Evolutionary conservation across 2,888 invertebrate species (phyloP).

Genomic region (Toxonevra muliebris): DNA sequence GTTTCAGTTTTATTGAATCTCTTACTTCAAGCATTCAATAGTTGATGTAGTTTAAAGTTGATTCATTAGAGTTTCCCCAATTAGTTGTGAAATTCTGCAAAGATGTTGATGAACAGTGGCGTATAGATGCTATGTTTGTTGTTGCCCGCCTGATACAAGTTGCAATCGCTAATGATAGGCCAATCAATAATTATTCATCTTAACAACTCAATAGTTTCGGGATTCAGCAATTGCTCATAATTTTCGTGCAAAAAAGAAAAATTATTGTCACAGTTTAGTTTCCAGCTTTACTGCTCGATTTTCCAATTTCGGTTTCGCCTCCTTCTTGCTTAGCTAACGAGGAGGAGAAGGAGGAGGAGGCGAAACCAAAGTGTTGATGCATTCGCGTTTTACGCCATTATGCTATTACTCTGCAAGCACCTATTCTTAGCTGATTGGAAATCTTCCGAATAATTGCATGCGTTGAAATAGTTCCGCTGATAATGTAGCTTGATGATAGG

Average conservation of each 20-base stretch:
- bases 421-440: conserved; percentile 53
- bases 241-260: background rate
- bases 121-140: no score
- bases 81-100: no score
- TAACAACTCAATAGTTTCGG: no score
- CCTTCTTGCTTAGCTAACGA: background rate
- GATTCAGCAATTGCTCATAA: background rate
- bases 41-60: no score
- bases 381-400: conserved; percentile 26
- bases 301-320: background rate
- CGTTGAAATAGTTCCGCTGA: conserved; percentile 65
- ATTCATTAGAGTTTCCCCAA: no score
- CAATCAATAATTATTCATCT: no score
- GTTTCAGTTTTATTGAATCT: no score
- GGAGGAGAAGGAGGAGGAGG: conserved; percentile 5
- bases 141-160: no score
- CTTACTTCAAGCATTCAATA: no score
- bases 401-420: background rate
- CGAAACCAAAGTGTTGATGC: background rate
- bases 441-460: conserved; percentile 63
- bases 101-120: no score
- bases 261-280: background rate
- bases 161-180: no score
- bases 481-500: conserved; percentile 38
- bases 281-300: background rate